Evolutionary conservation across 1,140 invertebrate genomes (phyloP).

Genomic region (Samia ricini): DNA sequence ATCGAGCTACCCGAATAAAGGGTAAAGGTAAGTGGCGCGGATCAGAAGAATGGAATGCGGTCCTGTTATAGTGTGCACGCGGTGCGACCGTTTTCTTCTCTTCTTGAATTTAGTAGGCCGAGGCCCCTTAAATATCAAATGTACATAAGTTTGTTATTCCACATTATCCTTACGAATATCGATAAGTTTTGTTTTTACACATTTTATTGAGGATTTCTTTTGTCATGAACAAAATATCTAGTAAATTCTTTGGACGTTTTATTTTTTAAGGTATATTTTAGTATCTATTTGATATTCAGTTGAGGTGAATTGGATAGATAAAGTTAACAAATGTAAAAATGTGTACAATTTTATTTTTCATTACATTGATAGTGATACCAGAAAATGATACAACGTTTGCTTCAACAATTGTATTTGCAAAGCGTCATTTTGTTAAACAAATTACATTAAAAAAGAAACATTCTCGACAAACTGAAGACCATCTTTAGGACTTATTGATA

Average conservation of each 20-base stretch:
- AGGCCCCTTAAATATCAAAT: conserved; percentile 19
- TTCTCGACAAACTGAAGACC: too few species aligned
- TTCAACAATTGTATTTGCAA: too few species aligned
- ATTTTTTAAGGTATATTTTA: background rate
- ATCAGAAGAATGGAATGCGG: conserved; percentile 31
- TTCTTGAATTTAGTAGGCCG: conserved; percentile 34
- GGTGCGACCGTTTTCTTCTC: conserved; percentile 28
- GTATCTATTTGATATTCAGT: too few species aligned
- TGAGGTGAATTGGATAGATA: too few species aligned
- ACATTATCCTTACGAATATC: conserved; percentile 13
- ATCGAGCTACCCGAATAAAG: conserved; percentile 60
- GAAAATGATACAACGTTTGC: too few species aligned
- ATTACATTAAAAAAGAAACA: too few species aligned
- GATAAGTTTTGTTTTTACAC: background rate
- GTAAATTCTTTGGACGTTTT: background rate
- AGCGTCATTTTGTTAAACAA: too few species aligned
- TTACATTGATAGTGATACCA: too few species aligned
- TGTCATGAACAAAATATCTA: background rate
- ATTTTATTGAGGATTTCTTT: background rate
- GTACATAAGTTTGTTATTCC: conserved; percentile 11
- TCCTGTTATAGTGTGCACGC: conserved; percentile 31
- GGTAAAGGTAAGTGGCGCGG: conserved; percentile 36
- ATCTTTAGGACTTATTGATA: too few species aligned
- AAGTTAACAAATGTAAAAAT: too few species aligned
- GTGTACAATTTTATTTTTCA: too few species aligned